phyloP scores from a whole-genome alignment of 2,888 invertebrate species.

The Prosapia bicincta region DNA sequence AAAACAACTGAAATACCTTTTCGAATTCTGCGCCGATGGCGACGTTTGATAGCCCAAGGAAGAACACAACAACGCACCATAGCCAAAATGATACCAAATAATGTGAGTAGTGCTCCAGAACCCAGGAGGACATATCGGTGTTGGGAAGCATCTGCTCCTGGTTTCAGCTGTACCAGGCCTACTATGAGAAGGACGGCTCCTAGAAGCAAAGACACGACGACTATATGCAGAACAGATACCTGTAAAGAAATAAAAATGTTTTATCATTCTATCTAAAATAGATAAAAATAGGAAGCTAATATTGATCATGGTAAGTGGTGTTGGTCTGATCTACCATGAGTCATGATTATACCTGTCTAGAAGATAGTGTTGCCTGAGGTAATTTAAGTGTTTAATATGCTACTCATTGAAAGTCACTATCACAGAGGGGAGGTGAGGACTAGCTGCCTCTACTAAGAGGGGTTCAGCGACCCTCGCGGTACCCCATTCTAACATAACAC shows the following conservation, averaged over 20 bases:
- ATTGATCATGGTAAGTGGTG: too few species aligned
- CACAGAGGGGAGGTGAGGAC: too few species aligned
- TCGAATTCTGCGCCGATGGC: conserved; percentile 20
- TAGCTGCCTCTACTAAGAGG: too few species aligned
- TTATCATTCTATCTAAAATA: too few species aligned
- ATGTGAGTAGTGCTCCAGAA: conserved; percentile 60
- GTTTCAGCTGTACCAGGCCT: conserved; percentile 71
- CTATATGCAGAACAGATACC: conserved; percentile 69
- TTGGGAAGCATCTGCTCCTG: conserved; percentile 71
- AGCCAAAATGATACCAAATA: conserved; percentile 60
- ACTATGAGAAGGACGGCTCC: conserved; percentile 72
- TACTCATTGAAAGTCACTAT: too few species aligned
- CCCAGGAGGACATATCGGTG: conserved; percentile 66
- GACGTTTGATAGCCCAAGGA: conserved; percentile 35
- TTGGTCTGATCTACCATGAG: too few species aligned
- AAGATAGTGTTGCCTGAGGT: too few species aligned
- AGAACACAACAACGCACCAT: conserved; percentile 65
- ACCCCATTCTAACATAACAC: too few species aligned
- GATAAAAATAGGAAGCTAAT: too few species aligned
- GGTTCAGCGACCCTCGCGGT: too few species aligned
- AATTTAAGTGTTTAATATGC: too few species aligned
- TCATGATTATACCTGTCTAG: too few species aligned
- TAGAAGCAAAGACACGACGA: conserved; percentile 68
- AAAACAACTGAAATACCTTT: conserved; percentile 7
- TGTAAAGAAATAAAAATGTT: conserved; percentile 42